phyloP scores from a whole-genome alignment of 92 coral and sea anemone species.

The Ricordea florida region DNA sequence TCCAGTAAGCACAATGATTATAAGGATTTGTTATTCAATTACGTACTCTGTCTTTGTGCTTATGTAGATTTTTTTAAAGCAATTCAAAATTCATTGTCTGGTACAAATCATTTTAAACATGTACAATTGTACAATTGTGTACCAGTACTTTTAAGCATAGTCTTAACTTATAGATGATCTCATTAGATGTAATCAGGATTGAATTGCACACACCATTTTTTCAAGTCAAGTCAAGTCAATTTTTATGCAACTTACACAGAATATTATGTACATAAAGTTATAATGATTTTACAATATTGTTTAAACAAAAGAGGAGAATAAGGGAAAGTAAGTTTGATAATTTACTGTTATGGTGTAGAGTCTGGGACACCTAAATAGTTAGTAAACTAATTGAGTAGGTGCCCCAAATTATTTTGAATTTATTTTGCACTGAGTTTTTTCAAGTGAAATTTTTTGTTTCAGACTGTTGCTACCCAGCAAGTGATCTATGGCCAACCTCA shows the following conservation, averaged over 20 bases:
- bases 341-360: too few species aligned
- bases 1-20: background rate
- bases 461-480: conserved; percentile 15
- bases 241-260: too few species aligned
- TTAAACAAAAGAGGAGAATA: too few species aligned
- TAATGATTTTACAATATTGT: too few species aligned
- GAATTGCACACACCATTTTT: background rate
- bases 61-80: background rate
- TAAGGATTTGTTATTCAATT: background rate
- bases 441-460: background rate
- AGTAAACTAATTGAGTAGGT: background rate
- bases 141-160: too few species aligned
- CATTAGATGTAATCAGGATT: too few species aligned
- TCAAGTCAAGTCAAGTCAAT: too few species aligned
- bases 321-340: background rate
- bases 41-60: background rate
- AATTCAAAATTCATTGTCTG: background rate
- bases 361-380: too few species aligned
- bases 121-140: too few species aligned
- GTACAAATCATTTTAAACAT: background rate
- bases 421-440: background rate
- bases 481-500: conserved; percentile 28
- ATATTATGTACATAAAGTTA: too few species aligned
- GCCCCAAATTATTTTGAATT: too few species aligned
- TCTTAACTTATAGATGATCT: too few species aligned